Percentiles rank a stretch among this genome's conserved stretches.
Evolutionary conservation across 2,113 vertebrate species (phyloP).

Genomic region (Dipodomys spectabilis): DNA sequence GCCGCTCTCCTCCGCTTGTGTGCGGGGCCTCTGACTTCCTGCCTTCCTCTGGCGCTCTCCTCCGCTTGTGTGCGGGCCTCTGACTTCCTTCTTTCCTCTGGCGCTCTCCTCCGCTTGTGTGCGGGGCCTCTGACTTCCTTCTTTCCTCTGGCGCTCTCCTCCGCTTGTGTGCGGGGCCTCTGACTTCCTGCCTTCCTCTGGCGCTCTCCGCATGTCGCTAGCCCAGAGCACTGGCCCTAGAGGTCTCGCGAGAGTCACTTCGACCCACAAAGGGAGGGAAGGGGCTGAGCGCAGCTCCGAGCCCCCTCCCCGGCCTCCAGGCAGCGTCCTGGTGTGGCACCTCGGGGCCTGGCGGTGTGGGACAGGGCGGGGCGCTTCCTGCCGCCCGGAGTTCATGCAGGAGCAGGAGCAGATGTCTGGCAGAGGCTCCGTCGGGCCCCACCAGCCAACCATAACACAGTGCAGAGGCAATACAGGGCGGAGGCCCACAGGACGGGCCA

Average conservation of each 20-base stretch:
- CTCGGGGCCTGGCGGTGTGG: constrained; percentile 15
- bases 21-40: not conserved
- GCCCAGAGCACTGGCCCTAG: not conserved
- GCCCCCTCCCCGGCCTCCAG: not conserved
- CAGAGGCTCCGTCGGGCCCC: constrained; percentile 12
- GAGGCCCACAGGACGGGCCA: not conserved
- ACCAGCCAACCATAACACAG: constrained; percentile 68
- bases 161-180: not conserved
- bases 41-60: accelerated
- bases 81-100: accelerated
- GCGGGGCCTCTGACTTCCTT: not conserved
- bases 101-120: not conserved
- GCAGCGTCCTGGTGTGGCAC: not conserved
- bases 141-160: accelerated
- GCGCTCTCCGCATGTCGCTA: not conserved
- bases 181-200: too few relatives aligned
- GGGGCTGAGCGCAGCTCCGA: not conserved
- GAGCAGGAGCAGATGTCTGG: constrained; percentile 78
- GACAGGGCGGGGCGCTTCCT: constrained; percentile 69
- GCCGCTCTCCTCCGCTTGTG: accelerated
- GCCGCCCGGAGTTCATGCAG: constrained; percentile 51
- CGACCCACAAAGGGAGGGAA: not conserved
- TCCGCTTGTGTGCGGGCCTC: not conserved
- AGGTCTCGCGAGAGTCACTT: not conserved
- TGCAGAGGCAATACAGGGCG: not conserved